These are phyloP conservation scores for Rhodeus uyekii DNA, from an alignment of 2,797 vertebrate genomes.

Conservation along the genomic window DNA sequence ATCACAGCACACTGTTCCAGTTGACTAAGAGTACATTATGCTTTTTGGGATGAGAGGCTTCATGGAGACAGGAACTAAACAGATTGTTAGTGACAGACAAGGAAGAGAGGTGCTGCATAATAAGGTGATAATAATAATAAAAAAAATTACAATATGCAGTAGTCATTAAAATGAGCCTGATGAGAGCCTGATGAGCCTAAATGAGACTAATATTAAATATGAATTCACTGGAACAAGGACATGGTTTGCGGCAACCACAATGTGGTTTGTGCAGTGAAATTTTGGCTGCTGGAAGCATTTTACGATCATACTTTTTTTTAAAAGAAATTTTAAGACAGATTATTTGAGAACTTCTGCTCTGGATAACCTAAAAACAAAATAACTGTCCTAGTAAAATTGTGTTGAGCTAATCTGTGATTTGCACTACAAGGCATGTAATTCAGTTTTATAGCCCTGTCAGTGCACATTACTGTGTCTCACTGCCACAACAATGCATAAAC, in stretches of 20 bases:
- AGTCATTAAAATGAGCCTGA: neutral
- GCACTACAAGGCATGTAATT: slow-evolving; percentile 36
- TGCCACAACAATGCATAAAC: slow-evolving; percentile 40
- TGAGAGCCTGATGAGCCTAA: too few relatives aligned
- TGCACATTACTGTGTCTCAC: slow-evolving; percentile 37
- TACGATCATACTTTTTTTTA: too few relatives aligned
- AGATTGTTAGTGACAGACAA: too few relatives aligned
- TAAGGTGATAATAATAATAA: too few relatives aligned
- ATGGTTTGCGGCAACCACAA: neutral
- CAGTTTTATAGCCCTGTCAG: slow-evolving; percentile 37
- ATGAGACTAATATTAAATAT: neutral
- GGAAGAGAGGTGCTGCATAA: too few relatives aligned
- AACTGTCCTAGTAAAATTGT: slow-evolving; percentile 18
- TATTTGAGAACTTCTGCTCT: neutral
- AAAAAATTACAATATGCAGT: neutral
- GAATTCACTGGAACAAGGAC: neutral
- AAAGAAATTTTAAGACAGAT: too few relatives aligned
- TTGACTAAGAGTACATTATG: neutral
- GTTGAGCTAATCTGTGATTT: slow-evolving; percentile 27
- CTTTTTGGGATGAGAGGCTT: too few relatives aligned
- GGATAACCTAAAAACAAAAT: slow-evolving; percentile 28
- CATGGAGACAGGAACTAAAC: too few relatives aligned
- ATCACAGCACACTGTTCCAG: neutral
- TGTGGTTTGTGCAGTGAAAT: neutral
- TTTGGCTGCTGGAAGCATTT: neutral